Evolutionary conservation across 2,888 invertebrate species (phyloP).

Genomic region (Coelopa pilipes): DNA sequence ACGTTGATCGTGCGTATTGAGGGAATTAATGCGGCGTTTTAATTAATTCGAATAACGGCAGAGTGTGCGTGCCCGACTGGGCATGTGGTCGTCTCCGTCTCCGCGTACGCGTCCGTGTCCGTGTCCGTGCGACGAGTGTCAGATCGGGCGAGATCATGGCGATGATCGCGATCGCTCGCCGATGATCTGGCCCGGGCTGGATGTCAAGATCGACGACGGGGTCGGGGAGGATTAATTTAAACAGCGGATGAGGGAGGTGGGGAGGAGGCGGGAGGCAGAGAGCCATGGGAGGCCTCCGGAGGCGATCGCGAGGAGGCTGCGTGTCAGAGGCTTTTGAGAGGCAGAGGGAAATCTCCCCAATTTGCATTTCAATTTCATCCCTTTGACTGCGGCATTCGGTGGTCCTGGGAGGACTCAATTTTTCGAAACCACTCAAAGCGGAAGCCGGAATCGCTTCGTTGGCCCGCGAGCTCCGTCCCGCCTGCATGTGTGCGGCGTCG

Average conservation of each 20-base stretch:
- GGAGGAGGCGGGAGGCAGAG: not conserved
- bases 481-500: not conserved
- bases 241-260: not conserved
- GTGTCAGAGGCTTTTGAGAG: constrained; percentile 20
- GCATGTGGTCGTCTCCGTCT: not conserved
- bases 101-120: not conserved
- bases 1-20: constrained; percentile 34
- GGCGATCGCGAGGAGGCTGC: not conserved
- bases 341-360: not conserved
- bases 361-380: too few species aligned
- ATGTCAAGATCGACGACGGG: not conserved
- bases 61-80: constrained; percentile 26
- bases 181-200: constrained; percentile 13
- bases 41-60: constrained; percentile 27
- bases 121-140: not conserved
- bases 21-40: constrained; percentile 33
- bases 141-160: constrained; percentile 9
- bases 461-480: not conserved
- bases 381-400: too few species aligned
- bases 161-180: constrained; percentile 5
- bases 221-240: constrained; percentile 23
- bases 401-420: not conserved
- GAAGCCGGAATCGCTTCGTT: not conserved
- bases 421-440: constrained; percentile 7
- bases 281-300: too few species aligned